A percentile compares a stretch with the other conserved stretches of the same genome.
Evolutionary conservation across 2,888 invertebrate genomes (phyloP).

Genomic region (Cerastis leucographa): DNA sequence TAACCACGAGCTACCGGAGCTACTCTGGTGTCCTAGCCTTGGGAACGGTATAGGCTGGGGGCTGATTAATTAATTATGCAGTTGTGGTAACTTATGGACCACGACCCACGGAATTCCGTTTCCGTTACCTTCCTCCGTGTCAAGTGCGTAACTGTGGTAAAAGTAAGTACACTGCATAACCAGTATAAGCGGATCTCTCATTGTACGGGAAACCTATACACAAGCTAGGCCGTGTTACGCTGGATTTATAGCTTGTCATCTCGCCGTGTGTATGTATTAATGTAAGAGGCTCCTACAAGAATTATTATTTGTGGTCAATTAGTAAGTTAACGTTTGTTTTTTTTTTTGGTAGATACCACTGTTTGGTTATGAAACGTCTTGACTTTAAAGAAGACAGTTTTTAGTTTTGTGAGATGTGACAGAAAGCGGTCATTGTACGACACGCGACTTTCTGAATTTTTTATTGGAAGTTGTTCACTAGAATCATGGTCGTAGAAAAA

Average conservation of each 20-base stretch:
- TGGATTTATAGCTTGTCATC: too few species aligned
- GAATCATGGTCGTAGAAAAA: neutral
- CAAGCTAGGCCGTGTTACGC: too few species aligned
- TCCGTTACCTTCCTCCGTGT: slow-evolving; percentile 6
- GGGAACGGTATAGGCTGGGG: neutral
- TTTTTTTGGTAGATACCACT: neutral
- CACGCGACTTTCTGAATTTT: neutral
- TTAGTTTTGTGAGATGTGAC: neutral
- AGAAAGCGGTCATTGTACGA: neutral
- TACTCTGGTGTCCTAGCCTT: neutral
- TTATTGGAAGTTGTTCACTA: neutral
- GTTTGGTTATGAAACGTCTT: neutral
- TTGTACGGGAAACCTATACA: too few species aligned
- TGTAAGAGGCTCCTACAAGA: neutral
- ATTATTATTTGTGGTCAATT: slow-evolving; percentile 10
- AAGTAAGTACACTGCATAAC: neutral
- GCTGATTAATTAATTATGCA: neutral
- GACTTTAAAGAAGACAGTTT: neutral
- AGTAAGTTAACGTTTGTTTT: neutral
- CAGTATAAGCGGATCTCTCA: too few species aligned
- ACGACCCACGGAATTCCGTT: slow-evolving; percentile 4
- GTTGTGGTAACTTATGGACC: neutral
- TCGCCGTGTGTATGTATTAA: neutral
- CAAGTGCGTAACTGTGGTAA: slow-evolving; percentile 17
- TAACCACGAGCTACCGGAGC: neutral